These are phyloP conservation scores for Erpobdella octoculata DNA, from an alignment of 2,888 invertebrate genomes.

Conservation along the genomic window DNA sequence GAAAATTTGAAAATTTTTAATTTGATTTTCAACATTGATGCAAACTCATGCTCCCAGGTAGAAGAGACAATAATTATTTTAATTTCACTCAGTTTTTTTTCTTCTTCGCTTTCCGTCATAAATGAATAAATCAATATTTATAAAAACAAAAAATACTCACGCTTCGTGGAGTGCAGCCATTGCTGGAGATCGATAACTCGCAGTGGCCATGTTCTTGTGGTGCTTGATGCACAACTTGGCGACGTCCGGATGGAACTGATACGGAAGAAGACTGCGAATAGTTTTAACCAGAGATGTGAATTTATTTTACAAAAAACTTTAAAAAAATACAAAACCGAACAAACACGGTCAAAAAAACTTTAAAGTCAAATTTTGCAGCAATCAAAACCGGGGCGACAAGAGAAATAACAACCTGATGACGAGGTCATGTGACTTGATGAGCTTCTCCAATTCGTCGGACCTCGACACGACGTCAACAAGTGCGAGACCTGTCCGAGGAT, in stretches of 20 bases:
- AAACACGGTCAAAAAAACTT: too few relatives aligned
- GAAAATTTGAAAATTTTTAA: too few relatives aligned
- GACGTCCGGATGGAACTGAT: conserved; percentile 72
- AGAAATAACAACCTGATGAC: conserved; percentile 52
- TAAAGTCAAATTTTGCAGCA: too few relatives aligned
- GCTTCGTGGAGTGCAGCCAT: conserved; percentile 70
- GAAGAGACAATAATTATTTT: too few relatives aligned
- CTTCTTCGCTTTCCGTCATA: too few relatives aligned
- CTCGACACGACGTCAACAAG: conserved; percentile 73
- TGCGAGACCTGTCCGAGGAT: conserved; percentile 63
- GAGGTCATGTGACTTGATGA: conserved; percentile 62
- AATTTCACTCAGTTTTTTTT: too few relatives aligned
- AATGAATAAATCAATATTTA: too few relatives aligned
- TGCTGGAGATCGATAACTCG: conserved; percentile 81
- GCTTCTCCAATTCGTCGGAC: conserved; percentile 62
- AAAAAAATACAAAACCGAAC: too few relatives aligned
- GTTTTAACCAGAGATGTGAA: neutral
- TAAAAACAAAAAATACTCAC: conserved; percentile 55
- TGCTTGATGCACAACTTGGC: conserved; percentile 80
- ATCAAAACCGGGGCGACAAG: too few relatives aligned
- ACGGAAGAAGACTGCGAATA: conserved; percentile 75
- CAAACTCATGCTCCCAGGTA: too few relatives aligned
- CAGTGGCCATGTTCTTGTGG: conserved; percentile 86
- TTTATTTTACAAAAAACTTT: too few relatives aligned
- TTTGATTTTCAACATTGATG: too few relatives aligned